A percentile compares a stretch with the other conserved stretches of the same genome.
Evolutionary conservation across 2,797 vertebrate species (phyloP).

Genomic region (Lagorchestes hirsutus): DNA sequence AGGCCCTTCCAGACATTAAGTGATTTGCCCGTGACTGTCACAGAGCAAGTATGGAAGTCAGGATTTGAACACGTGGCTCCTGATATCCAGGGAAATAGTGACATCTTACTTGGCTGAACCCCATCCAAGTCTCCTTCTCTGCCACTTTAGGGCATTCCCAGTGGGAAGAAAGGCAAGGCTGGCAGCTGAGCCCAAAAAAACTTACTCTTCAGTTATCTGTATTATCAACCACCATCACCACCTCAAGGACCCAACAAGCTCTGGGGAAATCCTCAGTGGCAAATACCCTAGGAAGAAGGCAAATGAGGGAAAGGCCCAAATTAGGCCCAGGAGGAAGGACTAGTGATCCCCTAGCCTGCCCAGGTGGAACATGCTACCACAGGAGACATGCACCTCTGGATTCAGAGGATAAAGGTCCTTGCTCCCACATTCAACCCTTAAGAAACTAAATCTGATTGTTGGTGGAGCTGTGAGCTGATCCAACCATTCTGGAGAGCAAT

Average conservation of each 20-base stretch:
- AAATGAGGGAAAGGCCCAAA: not conserved
- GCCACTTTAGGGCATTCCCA: not conserved
- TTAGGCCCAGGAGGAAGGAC: not conserved
- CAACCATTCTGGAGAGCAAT: no score
- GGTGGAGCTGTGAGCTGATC: no score
- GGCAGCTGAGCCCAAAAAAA: not conserved
- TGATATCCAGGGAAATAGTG: not conserved
- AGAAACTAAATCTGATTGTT: slow-evolving; percentile 7
- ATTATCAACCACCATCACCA: not conserved
- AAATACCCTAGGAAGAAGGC: not conserved
- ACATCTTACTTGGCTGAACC: not conserved
- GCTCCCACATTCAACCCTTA: not conserved
- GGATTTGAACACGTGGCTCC: not conserved
- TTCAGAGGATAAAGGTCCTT: not conserved
- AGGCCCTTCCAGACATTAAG: not conserved
- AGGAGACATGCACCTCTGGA: not conserved
- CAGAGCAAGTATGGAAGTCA: not conserved
- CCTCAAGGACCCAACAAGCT: not conserved
- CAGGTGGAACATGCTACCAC: not conserved
- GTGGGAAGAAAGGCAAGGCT: not conserved
- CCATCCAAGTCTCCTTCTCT: not conserved
- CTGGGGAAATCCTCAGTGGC: not conserved
- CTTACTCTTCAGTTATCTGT: not conserved
- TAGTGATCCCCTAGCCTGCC: not conserved
- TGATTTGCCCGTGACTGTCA: not conserved